Base-by-base conservation (phyloP, 2,113 vertebrate genomes). In the Corythoichthys intestinalis region DNA sequence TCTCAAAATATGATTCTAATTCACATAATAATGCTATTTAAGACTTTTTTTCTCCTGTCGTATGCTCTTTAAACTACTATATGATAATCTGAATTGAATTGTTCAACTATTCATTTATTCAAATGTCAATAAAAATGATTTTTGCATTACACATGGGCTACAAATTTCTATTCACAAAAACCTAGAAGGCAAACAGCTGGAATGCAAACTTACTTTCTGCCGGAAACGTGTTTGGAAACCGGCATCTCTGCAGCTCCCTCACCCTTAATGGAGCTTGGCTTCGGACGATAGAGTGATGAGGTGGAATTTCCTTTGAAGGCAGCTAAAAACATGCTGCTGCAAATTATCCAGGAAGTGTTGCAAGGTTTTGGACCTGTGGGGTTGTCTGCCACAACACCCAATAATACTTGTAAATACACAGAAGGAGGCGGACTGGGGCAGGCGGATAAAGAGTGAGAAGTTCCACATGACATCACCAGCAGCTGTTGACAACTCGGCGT, bases 401-500 rank as follows among this genome's bases (percentile, higher is more conserved):
- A 77, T 65, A 71, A 83, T 81, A 82, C 80, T 87, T 89, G 85
- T 87, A 86, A 88, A 87, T 82, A 88, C 65, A 76, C 11, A 46
- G 50, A 61, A 66, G 67, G 80, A 80, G 80, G 85, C 52, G 72
- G 75, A 70, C 59, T n/a, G 75, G 46, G 75, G 83, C 46, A 70
- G 83, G 78, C 73, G 78, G 76, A 75, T 67, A 70, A 80, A 78
- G 79, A 74, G 77, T 49, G 80, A 79, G 83, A 85, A 83, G 84
- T 80, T 86, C 81, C 83, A 84, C 85, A 85, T 90, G 76, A 91
- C 87, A 86, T 90, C 88, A 91, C 68, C 83, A 76, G 81, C 87
- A 89, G 86, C 88, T 88, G 89, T 76, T 90, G 86, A 90, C 83
- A 85, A 80, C 53, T 69, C 68, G 56, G 85, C 81, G 76, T 88